Evolutionary conservation across 2,113 vertebrate species (phyloP).

Genomic region (Anas platyrhynchos): DNA sequence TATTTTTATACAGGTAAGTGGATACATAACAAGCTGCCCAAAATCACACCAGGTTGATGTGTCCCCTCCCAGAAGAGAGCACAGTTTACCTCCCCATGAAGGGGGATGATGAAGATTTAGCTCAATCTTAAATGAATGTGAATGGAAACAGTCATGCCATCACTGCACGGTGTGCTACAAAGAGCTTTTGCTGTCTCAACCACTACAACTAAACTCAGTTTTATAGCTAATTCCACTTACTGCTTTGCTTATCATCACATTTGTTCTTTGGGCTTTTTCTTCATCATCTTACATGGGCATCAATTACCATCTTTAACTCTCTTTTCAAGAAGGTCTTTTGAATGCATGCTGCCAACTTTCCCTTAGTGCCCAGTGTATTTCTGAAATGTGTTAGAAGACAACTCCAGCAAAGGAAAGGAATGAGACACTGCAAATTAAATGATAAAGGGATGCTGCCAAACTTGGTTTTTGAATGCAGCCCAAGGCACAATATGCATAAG

Average conservation of each 20-base stretch:
- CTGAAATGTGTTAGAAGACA: neutral
- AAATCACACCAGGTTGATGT: neutral
- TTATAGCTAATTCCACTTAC: neutral
- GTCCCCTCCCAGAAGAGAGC: neutral
- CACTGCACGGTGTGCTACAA: neutral
- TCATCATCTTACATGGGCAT: neutral
- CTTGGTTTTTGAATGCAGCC: neutral
- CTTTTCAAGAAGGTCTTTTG: neutral
- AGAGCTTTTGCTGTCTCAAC: neutral
- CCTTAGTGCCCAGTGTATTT: neutral
- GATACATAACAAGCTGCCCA: neutral
- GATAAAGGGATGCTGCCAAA: neutral
- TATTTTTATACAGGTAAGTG: neutral
- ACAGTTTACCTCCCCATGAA: neutral
- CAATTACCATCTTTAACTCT: neutral
- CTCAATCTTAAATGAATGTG: neutral
- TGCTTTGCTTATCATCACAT: neutral
- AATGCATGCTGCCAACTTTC: neutral
- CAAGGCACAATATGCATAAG: neutral
- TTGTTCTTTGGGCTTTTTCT: neutral
- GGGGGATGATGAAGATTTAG: neutral
- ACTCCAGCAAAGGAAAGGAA: conserved; percentile 1
- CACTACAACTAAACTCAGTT: neutral
- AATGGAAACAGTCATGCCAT: neutral
- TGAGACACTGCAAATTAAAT: neutral